Base-by-base conservation (phyloP, 2,888 invertebrate genomes). In the Salticus scenicus region DNA sequence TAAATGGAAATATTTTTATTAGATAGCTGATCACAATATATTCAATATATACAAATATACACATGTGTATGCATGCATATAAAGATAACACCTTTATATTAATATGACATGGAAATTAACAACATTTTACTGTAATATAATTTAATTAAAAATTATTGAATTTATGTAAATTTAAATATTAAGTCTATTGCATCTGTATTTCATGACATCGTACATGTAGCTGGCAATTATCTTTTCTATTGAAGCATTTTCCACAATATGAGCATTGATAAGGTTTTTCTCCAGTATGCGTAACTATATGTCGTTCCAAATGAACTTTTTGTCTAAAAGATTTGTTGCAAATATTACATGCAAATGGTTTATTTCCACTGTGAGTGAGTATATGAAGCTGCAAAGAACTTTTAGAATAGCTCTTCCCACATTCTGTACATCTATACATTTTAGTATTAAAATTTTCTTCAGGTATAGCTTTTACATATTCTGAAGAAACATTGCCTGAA, bases 221-320 rank as follows among this genome's bases (percentile, higher is more conserved):
- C 28, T 57, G 31, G 14, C 47, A 51, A 20, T 27, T 20, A 20
- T 33, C 51, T 72, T 72, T 72, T 12, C 33, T 30, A 28, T 24
- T 72, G 17, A 72, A 72, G 14, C 31, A 28, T 31, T 51, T 51
- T 1, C 72, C 72, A 72, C 72, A 72, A 57, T 20, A 30, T n/a
- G 30, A 30, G 12, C 72, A 72, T 7, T n/a, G n/a, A 71, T 27
- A 71, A 12, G 71, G 71, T 28, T 30, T 71, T 42, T 71, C 47
- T 1, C 47, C 47, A 28, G 71, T 47, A 28, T 71, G 71, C 5
- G 27, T 28, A n/a, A 28, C 28, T 17, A 28, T 10, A 71, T 71
- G 71, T 28, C 41, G 17, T 1, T 41, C 71, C 1, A 71, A n/a
- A 5, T 67, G 31, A 67, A 31, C 28, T 67, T 67, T 67, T 20